Conservation (phyloP, 1,140 invertebrate genomes). For the Drosophila leontia region DNA sequence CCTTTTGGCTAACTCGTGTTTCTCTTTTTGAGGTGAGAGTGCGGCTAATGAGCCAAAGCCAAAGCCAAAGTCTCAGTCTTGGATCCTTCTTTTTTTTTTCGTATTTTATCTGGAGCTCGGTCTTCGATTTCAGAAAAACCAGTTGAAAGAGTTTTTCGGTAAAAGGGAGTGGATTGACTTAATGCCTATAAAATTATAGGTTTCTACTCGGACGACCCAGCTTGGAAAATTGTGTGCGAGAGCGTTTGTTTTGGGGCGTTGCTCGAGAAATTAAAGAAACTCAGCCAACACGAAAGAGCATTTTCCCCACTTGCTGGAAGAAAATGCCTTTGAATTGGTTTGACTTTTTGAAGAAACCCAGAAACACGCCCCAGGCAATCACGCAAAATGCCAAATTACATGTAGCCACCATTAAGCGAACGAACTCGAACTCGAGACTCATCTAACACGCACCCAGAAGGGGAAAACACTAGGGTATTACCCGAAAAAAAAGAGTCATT, state of each 20-base stretch:
- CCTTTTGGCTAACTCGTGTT: slow-evolving; percentile 56
- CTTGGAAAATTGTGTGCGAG: slow-evolving; percentile 69
- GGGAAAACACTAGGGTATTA: slow-evolving; percentile 1
- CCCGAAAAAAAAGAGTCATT: slow-evolving; percentile 67
- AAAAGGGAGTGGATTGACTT: slow-evolving; percentile 57
- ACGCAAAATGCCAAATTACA: slow-evolving; percentile 84
- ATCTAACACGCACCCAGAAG: slow-evolving; percentile 72
- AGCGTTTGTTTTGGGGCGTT: slow-evolving; percentile 62
- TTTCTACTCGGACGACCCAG: slow-evolving; percentile 40
- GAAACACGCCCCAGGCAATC: slow-evolving; percentile 80
- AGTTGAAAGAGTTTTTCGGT: slow-evolving; percentile 48
- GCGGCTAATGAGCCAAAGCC: slow-evolving; percentile 68
- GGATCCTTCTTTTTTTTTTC: slow-evolving; percentile 32
- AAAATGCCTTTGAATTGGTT: slow-evolving; percentile 64
- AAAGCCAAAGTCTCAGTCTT: slow-evolving; percentile 14
- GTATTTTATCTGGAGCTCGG: not conserved
- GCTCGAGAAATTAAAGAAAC: slow-evolving; percentile 68
- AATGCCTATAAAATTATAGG: slow-evolving; percentile 82
- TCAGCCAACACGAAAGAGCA: slow-evolving; percentile 57
- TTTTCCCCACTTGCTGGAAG: slow-evolving; percentile 55
- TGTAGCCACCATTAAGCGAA: slow-evolving; percentile 78
- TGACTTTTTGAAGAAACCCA: slow-evolving; percentile 51
- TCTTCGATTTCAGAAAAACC: slow-evolving; percentile 56
- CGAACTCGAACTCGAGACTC: slow-evolving; percentile 48
- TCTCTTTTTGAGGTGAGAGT: slow-evolving; percentile 63